These are phyloP conservation scores for Psammodynastes pulverulentus DNA, from an alignment of 2,113 vertebrate genomes.

Conservation along the genomic window DNA sequence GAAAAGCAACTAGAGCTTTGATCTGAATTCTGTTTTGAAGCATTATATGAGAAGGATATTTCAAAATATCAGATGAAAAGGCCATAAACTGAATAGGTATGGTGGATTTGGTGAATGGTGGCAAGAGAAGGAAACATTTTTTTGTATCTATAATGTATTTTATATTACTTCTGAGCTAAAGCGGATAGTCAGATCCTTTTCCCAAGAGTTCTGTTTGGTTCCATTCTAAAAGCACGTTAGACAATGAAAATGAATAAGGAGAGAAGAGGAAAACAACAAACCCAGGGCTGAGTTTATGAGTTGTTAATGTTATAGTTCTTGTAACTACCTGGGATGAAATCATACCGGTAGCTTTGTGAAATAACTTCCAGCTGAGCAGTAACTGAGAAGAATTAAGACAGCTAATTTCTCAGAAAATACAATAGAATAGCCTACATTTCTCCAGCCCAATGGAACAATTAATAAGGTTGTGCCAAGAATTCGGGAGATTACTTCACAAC, in stretches of 20 bases:
- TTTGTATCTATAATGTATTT: not conserved
- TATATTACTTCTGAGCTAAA: not conserved
- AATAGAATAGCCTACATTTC: not conserved
- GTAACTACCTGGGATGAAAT: not conserved
- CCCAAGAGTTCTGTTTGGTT: not conserved
- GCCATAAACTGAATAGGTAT: not conserved
- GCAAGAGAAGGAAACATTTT: not conserved
- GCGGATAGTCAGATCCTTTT: not conserved
- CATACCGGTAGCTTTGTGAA: not conserved
- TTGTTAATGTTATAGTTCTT: not conserved
- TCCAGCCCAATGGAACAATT: not conserved
- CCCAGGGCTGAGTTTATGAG: not conserved
- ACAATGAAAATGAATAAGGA: not conserved
- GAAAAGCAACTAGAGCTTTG: not conserved
- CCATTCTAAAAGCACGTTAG: not conserved
- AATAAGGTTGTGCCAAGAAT: not conserved
- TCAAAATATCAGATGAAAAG: not conserved
- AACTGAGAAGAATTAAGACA: not conserved
- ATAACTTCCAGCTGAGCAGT: not conserved
- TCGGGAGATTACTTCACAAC: not conserved
- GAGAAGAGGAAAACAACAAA: not conserved
- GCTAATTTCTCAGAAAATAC: not conserved
- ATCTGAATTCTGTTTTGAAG: not conserved
- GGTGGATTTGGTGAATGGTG: not conserved
- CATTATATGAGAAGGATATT: not conserved